Base-by-base conservation (phyloP, 2,113 vertebrate genomes). In the Indri indri region DNA sequence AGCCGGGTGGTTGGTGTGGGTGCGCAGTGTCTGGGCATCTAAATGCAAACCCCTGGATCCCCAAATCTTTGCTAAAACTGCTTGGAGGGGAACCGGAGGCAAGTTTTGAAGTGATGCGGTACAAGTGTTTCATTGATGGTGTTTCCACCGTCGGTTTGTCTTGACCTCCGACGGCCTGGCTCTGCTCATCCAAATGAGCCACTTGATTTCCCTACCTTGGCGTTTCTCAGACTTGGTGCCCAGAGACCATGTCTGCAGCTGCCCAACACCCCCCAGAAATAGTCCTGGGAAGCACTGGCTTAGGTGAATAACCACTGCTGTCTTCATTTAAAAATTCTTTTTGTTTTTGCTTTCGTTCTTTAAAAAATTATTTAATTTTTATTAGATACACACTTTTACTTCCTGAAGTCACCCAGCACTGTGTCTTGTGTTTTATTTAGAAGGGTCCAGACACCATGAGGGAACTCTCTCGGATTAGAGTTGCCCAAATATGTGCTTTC, bases 311-410 rank as follows among this genome's bases (percentile, higher is more conserved):
- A 37, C 68, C 34, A 8, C 30, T 0, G 30, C 32, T n/a, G 2
- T 73, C 5, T 37, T 50, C 32, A n/a, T 17, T 66, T 61, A 14
- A 1, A 45, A 76, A 42, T 30, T 63, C 9, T 45, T 84, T 74
- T 57, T 32, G 34, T 34, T 76, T 93, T 89, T 86, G 42, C 59
- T 87, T 94, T 50, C 52, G 71, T 84, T 61, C 17, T 96, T 93
- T 91, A 30, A 45, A 70, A 85, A 91, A 2, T 12, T 50, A 27
- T 54, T 25, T 47, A 40, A 85, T 68, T 92, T 85, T 70, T 34
- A 57, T 40, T 52, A 4, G 52, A 61, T 7, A 16, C 42, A 9
- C 0, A 16, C 0, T 65, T 74, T 95, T 52, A 13, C 74, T 40
- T 91, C 66, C 30, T 5, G 68, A 80, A 90, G 63, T 40, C 30